Base-by-base conservation (phyloP, 2,797 vertebrate genomes). In the Caiman crocodilus region DNA sequence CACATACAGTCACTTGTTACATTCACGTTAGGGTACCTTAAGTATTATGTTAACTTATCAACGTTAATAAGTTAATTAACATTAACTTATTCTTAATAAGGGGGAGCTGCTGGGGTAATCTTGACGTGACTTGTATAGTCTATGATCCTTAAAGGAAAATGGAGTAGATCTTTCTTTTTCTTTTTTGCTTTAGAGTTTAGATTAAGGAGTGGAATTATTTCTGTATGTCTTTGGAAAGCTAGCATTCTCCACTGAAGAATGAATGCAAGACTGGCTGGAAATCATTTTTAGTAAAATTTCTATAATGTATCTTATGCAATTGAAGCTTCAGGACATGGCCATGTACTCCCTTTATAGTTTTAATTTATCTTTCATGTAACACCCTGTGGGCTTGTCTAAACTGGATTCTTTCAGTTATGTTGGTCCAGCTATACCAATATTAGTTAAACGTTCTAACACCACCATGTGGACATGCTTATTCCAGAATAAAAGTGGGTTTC, bases 181-280 rank as follows among this genome's bases (percentile, higher is more conserved):
- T 59, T 18, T 28, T 61, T n/a, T 82, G 69, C 35, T 71, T 71
- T 35, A 71, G 69, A 14, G 35, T 42, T 69, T 42, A 65, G 42
- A 3, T 60, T 16, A 26, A 65, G 63, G 50, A 82, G 86, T 23
- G 35, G 5, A 58, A 25, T 50, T 13, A 2, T 65, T 8, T 79
- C 56, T 13, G 8, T 3, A 88, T 16, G 56, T 92, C 35, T 75
- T 87, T 1, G 21, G 57, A 73, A 73, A 76, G 12, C 2, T 9
- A 67, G 59, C 58, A 2, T 25, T 28, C 32, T 69, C 84, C 8
- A 35, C 3, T 84, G 1, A 16, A 73, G 30, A 89, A 79, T 14
- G 2, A 76, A 15, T 84, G 10, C 59, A 59, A 58, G 79, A 91
- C 71, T 35, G 85, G 73, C 16, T 87, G 80, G 81, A 93, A 93